These are phyloP conservation scores for Neomorphus geoffroyi DNA, from an alignment of 2,797 vertebrate genomes.

Conservation along the genomic window DNA sequence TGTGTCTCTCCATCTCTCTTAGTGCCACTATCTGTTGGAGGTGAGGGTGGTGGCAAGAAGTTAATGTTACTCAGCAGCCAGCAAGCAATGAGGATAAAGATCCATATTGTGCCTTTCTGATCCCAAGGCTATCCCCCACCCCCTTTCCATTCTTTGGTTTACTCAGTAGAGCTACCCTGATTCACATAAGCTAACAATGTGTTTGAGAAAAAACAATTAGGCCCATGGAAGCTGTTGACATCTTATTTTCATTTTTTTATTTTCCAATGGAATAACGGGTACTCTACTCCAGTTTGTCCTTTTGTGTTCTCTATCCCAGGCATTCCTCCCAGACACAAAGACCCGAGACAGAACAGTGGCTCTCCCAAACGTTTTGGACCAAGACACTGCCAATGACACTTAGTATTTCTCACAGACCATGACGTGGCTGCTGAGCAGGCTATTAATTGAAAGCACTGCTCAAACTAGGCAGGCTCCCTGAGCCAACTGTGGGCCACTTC, in stretches of 20 bases:
- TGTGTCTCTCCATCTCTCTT: background rate
- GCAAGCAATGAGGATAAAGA: conserved; percentile 18
- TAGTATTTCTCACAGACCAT: background rate
- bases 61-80: conserved; percentile 44
- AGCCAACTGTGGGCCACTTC: background rate
- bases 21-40: background rate
- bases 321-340: background rate
- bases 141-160: conserved; percentile 24
- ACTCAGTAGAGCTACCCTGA: conserved; percentile 8
- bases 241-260: conserved; percentile 39
- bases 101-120: conserved; percentile 25
- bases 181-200: conserved; percentile 56
- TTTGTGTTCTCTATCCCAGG: conserved; percentile 33
- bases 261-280: background rate
- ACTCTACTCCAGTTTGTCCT: background rate
- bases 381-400: background rate
- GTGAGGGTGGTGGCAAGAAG: background rate
- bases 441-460: conserved; percentile 50
- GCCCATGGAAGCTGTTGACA: conserved; percentile 44
- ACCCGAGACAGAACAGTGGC: background rate
- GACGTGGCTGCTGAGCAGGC: conserved; percentile 1
- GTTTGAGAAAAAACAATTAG: conserved; percentile 51
- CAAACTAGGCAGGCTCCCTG: background rate
- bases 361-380: background rate
- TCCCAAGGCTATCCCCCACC: conserved; percentile 21